These are phyloP conservation scores for Triplophysa dalaica DNA, from an alignment of 2,113 vertebrate species.

Conservation along the genomic window DNA sequence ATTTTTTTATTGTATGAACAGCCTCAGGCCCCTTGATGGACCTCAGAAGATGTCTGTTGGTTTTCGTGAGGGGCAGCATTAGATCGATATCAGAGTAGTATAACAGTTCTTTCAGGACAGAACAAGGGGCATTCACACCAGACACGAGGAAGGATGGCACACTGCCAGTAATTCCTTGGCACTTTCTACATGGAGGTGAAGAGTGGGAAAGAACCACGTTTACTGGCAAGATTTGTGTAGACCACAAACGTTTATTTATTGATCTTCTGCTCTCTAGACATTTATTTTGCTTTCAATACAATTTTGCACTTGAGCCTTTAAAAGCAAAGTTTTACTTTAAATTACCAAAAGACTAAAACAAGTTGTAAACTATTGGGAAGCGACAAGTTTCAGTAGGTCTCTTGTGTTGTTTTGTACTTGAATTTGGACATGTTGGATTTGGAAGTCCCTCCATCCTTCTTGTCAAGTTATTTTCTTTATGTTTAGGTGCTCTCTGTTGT, in stretches of 20 bases:
- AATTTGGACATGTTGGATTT: too few species aligned
- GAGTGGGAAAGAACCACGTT: constrained; percentile 9
- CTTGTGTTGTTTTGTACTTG: too few species aligned
- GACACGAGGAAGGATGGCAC: not conserved
- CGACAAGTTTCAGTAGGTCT: not conserved
- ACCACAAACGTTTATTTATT: not conserved
- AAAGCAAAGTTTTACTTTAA: not conserved
- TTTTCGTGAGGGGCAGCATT: not conserved
- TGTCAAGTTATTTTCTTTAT: too few species aligned
- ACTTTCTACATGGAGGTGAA: constrained; percentile 16
- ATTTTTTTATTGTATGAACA: not conserved
- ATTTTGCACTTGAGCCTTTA: not conserved
- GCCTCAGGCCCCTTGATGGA: not conserved
- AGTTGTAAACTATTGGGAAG: not conserved
- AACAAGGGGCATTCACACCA: constrained; percentile 8
- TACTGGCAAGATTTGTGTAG: constrained; percentile 21
- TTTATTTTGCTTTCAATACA: not conserved
- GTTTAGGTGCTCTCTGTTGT: too few species aligned
- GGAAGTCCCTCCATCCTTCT: too few species aligned
- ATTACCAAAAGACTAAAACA: not conserved
- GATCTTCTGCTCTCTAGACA: constrained; percentile 3
- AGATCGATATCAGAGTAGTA: constrained; percentile 19
- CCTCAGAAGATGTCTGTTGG: not conserved
- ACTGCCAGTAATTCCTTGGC: not conserved
- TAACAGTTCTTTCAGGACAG: constrained; percentile 28